A percentile compares a stretch with the other conserved stretches of the same genome.
phyloP scores from a whole-genome alignment of 2,888 invertebrate species.

The Drosophila infuscata region DNA sequence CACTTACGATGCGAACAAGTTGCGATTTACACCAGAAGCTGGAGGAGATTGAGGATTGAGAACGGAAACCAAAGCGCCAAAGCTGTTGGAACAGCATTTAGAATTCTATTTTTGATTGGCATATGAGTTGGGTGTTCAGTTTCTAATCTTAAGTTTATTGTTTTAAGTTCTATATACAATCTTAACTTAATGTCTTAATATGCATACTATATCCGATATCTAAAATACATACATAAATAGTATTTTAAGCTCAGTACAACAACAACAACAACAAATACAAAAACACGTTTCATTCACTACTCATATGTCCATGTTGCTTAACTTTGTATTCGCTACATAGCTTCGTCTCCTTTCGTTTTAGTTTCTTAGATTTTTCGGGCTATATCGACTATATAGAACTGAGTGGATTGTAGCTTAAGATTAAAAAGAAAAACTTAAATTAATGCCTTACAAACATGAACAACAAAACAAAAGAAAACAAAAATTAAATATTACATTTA shows the following conservation, averaged over 20 bases:
- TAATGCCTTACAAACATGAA: conserved; percentile 67
- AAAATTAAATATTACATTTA: conserved; percentile 54
- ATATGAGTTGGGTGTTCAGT: conserved; percentile 48
- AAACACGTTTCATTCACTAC: neutral
- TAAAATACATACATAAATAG: conserved; percentile 50
- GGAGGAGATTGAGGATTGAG: neutral
- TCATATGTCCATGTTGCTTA: conserved; percentile 57
- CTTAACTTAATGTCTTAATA: conserved; percentile 62
- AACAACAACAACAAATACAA: conserved; percentile 11
- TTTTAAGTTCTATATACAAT: conserved; percentile 34
- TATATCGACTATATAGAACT: conserved; percentile 10
- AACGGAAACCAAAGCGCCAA: conserved; percentile 61
- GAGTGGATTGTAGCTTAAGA: conserved; percentile 41
- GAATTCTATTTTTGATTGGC: conserved; percentile 41
- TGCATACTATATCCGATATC: conserved; percentile 49
- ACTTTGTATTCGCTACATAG: conserved; percentile 47
- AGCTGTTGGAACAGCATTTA: conserved; percentile 43
- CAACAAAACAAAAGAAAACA: conserved; percentile 34
- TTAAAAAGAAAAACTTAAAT: conserved; percentile 59
- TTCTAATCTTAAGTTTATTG: conserved; percentile 9
- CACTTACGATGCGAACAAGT: conserved; percentile 24
- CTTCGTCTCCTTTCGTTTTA: conserved; percentile 24
- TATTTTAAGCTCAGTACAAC: conserved; percentile 56
- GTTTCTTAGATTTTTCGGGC: conserved; percentile 7
- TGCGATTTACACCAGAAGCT: conserved; percentile 20